These are phyloP conservation scores for Tachysurus vachellii DNA, from an alignment of 2,113 vertebrate species.

Conservation along the genomic window DNA sequence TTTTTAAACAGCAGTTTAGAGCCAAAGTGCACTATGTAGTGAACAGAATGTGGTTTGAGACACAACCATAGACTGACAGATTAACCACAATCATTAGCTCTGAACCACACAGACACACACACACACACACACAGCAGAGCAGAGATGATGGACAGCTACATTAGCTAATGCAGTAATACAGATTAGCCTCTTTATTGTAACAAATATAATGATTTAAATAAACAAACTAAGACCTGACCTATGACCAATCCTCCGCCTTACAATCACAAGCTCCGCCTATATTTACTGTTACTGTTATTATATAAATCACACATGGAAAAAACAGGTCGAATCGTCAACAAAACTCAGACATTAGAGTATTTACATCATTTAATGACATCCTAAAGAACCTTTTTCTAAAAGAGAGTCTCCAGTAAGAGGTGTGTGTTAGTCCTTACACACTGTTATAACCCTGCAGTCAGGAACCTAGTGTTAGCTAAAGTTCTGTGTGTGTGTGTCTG, in stretches of 20 bases:
- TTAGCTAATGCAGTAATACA: slow-evolving; percentile 24
- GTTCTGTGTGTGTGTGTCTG: not conserved
- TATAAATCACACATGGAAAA: not conserved
- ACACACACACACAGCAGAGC: not conserved
- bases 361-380: not conserved
- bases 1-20: not conserved
- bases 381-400: not conserved
- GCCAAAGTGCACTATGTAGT: not conserved
- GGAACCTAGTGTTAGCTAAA: not conserved
- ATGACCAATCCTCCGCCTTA: not conserved
- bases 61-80: not conserved
- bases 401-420: not conserved
- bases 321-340: not conserved
- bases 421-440: not conserved
- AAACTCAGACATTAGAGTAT: not conserved
- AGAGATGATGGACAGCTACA: slow-evolving; percentile 14
- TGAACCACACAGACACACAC: not conserved
- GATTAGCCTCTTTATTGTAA: not conserved
- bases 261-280: not conserved
- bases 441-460: not conserved
- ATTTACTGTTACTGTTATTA: not conserved
- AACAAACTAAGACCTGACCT: not conserved
- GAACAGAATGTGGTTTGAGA: not conserved
- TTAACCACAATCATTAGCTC: not conserved
- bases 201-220: not conserved